Conservation (phyloP, 2,113 vertebrate genomes). For the Cynoglossus semilaevis region DNA sequence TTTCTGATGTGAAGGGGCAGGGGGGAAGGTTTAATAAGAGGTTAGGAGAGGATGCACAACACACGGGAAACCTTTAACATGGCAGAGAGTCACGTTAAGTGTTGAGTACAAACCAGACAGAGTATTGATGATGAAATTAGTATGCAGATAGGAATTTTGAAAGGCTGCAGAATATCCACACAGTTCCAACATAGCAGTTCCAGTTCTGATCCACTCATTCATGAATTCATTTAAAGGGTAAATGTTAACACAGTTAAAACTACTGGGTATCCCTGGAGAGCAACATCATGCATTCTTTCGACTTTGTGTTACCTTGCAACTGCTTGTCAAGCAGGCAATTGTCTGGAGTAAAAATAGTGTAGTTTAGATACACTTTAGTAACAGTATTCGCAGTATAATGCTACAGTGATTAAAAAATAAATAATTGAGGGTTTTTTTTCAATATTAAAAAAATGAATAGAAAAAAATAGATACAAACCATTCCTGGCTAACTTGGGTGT, state of each 20-base stretch:
- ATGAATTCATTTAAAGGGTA: constrained; percentile 7
- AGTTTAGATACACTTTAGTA: constrained; percentile 50
- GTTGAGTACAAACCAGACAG: constrained; percentile 12
- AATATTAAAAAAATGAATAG: not conserved
- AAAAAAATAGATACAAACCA: constrained; percentile 73
- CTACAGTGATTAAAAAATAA: constrained; percentile 16
- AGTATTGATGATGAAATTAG: constrained; percentile 33
- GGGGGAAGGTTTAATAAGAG: constrained; percentile 22
- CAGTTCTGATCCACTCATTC: constrained; percentile 1
- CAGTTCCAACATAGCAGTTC: constrained; percentile 31
- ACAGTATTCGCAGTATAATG: constrained; percentile 31
- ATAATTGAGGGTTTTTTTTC: fast-evolving
- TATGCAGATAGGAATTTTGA: constrained; percentile 7
- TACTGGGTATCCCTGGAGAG: constrained; percentile 29
- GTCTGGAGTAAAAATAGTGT: constrained; percentile 70
- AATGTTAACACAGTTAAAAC: constrained; percentile 27
- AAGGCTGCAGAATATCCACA: constrained; percentile 21
- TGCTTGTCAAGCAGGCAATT: constrained; percentile 73
- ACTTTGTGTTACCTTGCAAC: constrained; percentile 73
- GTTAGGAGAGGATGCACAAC: constrained; percentile 44
- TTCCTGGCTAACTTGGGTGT: constrained; percentile 89
- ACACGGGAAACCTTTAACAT: constrained; percentile 17
- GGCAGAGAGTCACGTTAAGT: constrained; percentile 6
- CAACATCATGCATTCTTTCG: constrained; percentile 56
- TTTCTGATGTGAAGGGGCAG: not conserved